These are phyloP conservation scores for Periophthalmus magnuspinnatus DNA, from an alignment of 2,797 vertebrate species.

Conservation along the genomic window DNA sequence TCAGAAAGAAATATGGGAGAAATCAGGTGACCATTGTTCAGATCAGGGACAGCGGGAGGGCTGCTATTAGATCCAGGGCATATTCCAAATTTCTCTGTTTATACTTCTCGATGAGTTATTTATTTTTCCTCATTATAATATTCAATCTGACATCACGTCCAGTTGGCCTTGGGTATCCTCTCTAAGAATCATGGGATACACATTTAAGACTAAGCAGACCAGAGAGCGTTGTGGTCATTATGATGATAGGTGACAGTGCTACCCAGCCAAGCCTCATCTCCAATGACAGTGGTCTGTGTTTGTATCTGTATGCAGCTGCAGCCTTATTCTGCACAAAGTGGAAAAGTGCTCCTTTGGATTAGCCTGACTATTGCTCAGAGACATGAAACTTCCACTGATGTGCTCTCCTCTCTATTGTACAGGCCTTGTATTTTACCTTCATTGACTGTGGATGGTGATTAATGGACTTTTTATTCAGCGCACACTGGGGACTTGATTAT, in stretches of 20 bases:
- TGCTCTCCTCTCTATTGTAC: conserved; percentile 42
- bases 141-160: conserved; percentile 77
- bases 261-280: conserved; percentile 66
- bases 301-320: conserved; percentile 49
- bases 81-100: conserved; percentile 63
- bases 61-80: conserved; percentile 69
- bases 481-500: conserved; percentile 58
- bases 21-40: conserved; percentile 64
- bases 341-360: conserved; percentile 64
- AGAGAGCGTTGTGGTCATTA: conserved; percentile 56
- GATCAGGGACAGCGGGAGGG: conserved; percentile 65
- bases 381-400: conserved; percentile 50
- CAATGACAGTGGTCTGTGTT: conserved; percentile 68
- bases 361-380: conserved; percentile 53
- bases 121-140: conserved; percentile 78
- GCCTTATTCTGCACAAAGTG: conserved; percentile 49
- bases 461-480: conserved; percentile 59
- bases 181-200: conserved; percentile 68
- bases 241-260: conserved; percentile 76
- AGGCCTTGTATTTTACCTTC: conserved; percentile 40
- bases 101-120: conserved; percentile 71
- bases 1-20: conserved; percentile 57
- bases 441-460: conserved; percentile 56
- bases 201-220: conserved; percentile 70
- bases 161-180: conserved; percentile 66